Evolutionary conservation across 1,140 invertebrate genomes (phyloP).

Genomic region (Scaptomyza graminum): DNA sequence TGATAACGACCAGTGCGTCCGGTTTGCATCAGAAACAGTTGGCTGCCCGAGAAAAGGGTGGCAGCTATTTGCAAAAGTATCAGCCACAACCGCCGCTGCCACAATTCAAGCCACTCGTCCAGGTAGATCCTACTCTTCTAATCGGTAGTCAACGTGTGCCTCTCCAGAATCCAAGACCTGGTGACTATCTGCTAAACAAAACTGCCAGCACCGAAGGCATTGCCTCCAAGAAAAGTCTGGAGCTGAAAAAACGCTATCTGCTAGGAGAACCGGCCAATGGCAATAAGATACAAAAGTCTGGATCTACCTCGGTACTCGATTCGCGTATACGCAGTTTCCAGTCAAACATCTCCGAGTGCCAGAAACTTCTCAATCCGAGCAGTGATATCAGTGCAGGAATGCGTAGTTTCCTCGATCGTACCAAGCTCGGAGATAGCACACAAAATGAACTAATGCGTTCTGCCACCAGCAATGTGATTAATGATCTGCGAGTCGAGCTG

Average conservation of each 20-base stretch:
- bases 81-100: slow-evolving; percentile 84
- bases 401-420: slow-evolving; percentile 87
- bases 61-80: slow-evolving; percentile 76
- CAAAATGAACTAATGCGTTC: slow-evolving; percentile 68
- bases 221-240: slow-evolving; percentile 92
- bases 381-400: slow-evolving; percentile 90
- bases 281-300: slow-evolving; percentile 90
- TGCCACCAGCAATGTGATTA: slow-evolving; percentile 76
- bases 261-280: slow-evolving; percentile 86
- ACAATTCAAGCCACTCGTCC: slow-evolving; percentile 85
- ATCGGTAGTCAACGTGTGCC: slow-evolving; percentile 67
- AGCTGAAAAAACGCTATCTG: slow-evolving; percentile 93
- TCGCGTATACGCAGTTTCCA: slow-evolving; percentile 92
- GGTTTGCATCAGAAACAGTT: slow-evolving; percentile 67
- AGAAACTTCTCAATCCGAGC: slow-evolving; percentile 93
- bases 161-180: slow-evolving; percentile 86
- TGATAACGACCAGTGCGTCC: slow-evolving; percentile 59
- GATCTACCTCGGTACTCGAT: slow-evolving; percentile 93
- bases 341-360: slow-evolving; percentile 93
- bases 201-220: slow-evolving; percentile 93
- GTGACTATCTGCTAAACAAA: slow-evolving; percentile 90
- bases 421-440: slow-evolving; percentile 63
- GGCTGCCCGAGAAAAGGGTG: slow-evolving; percentile 58
- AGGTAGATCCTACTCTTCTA: slow-evolving; percentile 81
- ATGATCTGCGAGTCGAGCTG: slow-evolving; percentile 74